Evolutionary conservation across 2,113 vertebrate species (phyloP), one percentile per base, ranked within the genome.

Genomic region (Tychaedon coryphoeus): DNA sequence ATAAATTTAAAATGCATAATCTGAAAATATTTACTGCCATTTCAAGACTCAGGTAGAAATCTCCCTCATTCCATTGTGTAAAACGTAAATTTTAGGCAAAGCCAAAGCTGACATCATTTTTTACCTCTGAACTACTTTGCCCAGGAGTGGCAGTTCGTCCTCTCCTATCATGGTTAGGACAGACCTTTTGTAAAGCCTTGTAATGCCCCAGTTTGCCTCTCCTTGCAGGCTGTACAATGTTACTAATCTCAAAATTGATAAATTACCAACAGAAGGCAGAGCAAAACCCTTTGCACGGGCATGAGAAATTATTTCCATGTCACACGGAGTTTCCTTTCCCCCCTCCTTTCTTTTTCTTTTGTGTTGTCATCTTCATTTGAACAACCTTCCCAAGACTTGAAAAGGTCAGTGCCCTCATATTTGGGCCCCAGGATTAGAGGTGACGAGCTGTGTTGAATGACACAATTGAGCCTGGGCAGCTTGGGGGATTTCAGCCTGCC

Each of bases 371-470:
- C 88, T 79, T 88, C 86, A 74, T 89, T 83, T 60, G 88, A 92
- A 57, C 79, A 91, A 77, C 91, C 76, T 92, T 91, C 87, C 95
- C 77, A 38, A 53, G 91, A 40, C 79, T 71, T 71, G 86, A 84
- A 93, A 74, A 94, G 94, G 96, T 96, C 83, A 86, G 65, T 74
- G 88, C 75, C 92, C 90, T 80, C 40, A 12, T 40, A 28, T 67
- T 86, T 86, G 83, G 94, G 79, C 73, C 14, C 19, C 36, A 67
- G 75, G 79, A 94, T 90, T 74, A 43, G 88, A 90, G 91, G 64
- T 74, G 94, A 94, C 1, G 72, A 95, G 90, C 90, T 90, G 71
- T 56, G 82, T 76, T 90, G 95, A 94, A 93, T 80, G 91, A 58
- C 83, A 67, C 80, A 74, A 96, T 74, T 71, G 90, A 93, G 88